These are phyloP conservation scores for Triplophysa rosa DNA, from an alignment of 2,113 vertebrate species.

Conservation along the genomic window DNA sequence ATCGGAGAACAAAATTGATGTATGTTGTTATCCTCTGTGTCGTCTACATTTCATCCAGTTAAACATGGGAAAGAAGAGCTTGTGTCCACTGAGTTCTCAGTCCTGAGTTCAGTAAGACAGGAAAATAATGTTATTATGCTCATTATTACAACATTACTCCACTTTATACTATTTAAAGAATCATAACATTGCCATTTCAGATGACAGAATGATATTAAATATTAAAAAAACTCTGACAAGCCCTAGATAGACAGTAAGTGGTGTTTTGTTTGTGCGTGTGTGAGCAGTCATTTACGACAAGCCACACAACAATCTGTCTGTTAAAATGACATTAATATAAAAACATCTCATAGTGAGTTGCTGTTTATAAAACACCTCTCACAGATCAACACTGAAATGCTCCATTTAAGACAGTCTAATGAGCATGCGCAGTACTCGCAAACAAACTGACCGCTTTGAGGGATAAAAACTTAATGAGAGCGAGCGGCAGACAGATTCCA, in stretches of 20 bases:
- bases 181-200: not conserved
- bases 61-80: not conserved
- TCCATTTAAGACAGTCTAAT: not conserved
- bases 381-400: not conserved
- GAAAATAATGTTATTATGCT: not conserved
- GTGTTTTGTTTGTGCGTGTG: too few relatives aligned
- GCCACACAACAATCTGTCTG: not conserved
- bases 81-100: not conserved
- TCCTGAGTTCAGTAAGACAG: not conserved
- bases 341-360: not conserved
- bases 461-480: slow-evolving; percentile 12
- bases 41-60: slow-evolving; percentile 5
- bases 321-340: not conserved
- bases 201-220: not conserved
- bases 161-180: not conserved
- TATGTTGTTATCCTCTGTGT: not conserved
- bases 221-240: not conserved
- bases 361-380: not conserved
- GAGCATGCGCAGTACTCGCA: slow-evolving; percentile 19
- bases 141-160: not conserved
- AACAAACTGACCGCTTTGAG: slow-evolving; percentile 4
- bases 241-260: too few relatives aligned
- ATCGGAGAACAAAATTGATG: not conserved
- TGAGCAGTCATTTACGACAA: not conserved
- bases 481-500: not conserved